A percentile compares a stretch with the other conserved stretches of the same genome.
Conservation (phyloP, 2,113 vertebrate species). For the Semnornis frantzii region DNA sequence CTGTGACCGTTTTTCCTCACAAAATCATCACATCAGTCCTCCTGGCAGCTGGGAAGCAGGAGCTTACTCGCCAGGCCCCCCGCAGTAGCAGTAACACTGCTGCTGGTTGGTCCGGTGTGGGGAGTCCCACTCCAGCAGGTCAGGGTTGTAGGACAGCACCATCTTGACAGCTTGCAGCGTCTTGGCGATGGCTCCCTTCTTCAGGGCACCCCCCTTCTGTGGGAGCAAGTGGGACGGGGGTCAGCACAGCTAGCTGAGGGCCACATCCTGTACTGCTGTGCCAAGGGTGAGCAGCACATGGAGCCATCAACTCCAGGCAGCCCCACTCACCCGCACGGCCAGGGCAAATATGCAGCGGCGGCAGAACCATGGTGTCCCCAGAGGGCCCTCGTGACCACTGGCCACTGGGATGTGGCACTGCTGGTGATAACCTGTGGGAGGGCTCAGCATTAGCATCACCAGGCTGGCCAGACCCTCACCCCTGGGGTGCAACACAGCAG, state of each 20-base stretch:
- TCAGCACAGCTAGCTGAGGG: rapidly evolving
- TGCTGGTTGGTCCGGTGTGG: conserved; percentile 93
- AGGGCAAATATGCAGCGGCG: conserved; percentile 95
- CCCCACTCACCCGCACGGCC: conserved; percentile 80
- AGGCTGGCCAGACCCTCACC: rapidly evolving
- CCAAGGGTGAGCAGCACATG: rapidly evolving
- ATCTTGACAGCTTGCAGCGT: conserved; percentile 92
- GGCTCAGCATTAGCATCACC: background rate
- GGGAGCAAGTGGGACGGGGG: background rate
- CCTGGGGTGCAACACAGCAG: rapidly evolving
- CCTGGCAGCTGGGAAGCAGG: rapidly evolving
- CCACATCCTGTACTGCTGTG: rapidly evolving
- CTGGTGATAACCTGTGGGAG: conserved; percentile 89
- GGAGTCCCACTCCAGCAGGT: conserved; percentile 92
- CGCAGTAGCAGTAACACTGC: conserved; percentile 96
- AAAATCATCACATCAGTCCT: rapidly evolving
- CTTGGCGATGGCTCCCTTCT: conserved; percentile 90
- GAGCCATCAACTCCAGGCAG: background rate
- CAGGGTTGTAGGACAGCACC: conserved; percentile 88
- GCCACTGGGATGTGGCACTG: conserved; percentile 92
- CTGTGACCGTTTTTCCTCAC: background rate
- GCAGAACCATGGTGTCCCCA: conserved; percentile 90
- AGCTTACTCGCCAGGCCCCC: conserved; percentile 92
- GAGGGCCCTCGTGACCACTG: conserved; percentile 64
- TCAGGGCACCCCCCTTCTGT: conserved; percentile 95